Evolutionary conservation across 2,888 invertebrate species (phyloP).

Genomic region (Auanema freiburgensis): DNA sequence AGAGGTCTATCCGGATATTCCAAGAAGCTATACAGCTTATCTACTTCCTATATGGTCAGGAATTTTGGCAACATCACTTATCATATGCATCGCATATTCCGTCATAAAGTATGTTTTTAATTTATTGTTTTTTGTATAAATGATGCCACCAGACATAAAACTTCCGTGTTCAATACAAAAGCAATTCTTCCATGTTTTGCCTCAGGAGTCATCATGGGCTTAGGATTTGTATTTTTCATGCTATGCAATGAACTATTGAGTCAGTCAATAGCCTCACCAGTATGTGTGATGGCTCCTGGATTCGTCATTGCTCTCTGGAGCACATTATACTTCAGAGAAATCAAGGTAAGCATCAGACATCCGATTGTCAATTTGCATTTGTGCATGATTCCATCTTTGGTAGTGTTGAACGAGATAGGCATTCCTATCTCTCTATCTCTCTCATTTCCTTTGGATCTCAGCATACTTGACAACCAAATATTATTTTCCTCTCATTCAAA

Average conservation of each 20-base stretch:
- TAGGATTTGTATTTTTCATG: conserved; percentile 66
- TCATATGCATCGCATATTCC: too few relatives aligned
- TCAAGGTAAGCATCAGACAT: conserved; percentile 58
- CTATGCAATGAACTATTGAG: conserved; percentile 66
- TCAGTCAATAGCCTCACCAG: conserved; percentile 67
- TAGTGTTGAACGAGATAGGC: conserved; percentile 1
- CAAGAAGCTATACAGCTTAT: too few relatives aligned
- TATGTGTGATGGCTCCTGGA: conserved; percentile 66
- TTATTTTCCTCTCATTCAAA: not conserved
- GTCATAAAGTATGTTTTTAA: too few relatives aligned
- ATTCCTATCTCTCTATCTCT: conserved; percentile 9
- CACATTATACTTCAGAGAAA: conserved; percentile 67
- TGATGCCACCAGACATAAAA: too few relatives aligned
- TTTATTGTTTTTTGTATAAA: too few relatives aligned
- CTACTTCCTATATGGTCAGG: too few relatives aligned
- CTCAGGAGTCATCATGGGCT: conserved; percentile 67
- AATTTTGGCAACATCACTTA: too few relatives aligned
- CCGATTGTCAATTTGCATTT: not conserved
- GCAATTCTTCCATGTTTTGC: conserved; percentile 64
- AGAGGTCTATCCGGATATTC: too few relatives aligned
- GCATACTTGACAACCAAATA: not conserved
- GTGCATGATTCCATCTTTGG: not conserved
- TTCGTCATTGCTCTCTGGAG: conserved; percentile 67
- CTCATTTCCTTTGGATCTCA: not conserved
- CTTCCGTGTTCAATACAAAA: too few relatives aligned